Evolutionary conservation across 2,888 invertebrate genomes (phyloP).

Genomic region (Cheilosia scutellata): DNA sequence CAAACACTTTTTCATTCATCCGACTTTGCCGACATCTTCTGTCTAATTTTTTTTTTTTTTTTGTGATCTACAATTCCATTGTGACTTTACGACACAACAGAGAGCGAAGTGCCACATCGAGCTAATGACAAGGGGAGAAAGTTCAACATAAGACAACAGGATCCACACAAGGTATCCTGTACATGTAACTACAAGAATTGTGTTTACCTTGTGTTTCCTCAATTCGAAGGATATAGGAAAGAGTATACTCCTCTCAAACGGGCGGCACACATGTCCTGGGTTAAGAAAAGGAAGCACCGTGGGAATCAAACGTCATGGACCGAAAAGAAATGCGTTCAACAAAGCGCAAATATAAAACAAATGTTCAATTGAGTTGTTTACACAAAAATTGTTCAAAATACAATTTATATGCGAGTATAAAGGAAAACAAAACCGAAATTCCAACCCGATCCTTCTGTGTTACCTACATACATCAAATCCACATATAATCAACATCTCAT

Average conservation of each 20-base stretch:
- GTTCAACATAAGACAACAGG: slow-evolving; percentile 54
- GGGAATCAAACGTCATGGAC: slow-evolving; percentile 59
- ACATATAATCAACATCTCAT: slow-evolving; percentile 45
- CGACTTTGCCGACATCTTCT: slow-evolving; percentile 12
- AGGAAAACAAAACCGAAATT: slow-evolving; percentile 60
- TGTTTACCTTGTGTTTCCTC: slow-evolving; percentile 50
- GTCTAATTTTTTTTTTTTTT: slow-evolving; percentile 49
- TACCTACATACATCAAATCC: slow-evolving; percentile 21
- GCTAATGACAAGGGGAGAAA: slow-evolving; percentile 66
- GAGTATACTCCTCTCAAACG: background rate
- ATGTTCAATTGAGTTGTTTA: slow-evolving; percentile 69
- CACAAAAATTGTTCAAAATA: slow-evolving; percentile 66
- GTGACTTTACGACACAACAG: slow-evolving; percentile 7
- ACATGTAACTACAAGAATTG: slow-evolving; percentile 11
- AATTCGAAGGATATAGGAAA: background rate
- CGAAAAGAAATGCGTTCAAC: background rate
- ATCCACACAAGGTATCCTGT: slow-evolving; percentile 40
- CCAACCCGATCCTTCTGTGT: slow-evolving; percentile 28
- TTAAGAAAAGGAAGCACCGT: slow-evolving; percentile 27
- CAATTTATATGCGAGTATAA: slow-evolving; percentile 71
- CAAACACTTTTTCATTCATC: slow-evolving; percentile 50
- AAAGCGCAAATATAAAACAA: slow-evolving; percentile 44
- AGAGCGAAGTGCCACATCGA: slow-evolving; percentile 2
- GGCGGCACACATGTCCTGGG: too few species aligned
- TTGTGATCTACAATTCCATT: slow-evolving; percentile 36